Evolutionary conservation across 2,113 vertebrate genomes (phyloP).

Genomic region (mouse (Mus musculus)): DNA sequence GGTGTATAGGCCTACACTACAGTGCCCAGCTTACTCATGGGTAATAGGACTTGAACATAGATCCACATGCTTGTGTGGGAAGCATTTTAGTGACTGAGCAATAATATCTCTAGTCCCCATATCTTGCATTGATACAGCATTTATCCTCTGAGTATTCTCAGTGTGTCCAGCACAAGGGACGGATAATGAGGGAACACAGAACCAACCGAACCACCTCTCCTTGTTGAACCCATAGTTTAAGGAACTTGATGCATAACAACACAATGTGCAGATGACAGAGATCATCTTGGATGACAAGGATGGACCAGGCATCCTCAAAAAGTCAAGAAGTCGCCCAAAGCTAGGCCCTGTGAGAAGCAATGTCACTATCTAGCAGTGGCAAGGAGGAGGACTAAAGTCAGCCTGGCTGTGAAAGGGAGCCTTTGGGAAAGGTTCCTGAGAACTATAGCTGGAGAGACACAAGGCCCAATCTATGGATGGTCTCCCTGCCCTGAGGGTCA

Average conservation of each 20-base stretch:
- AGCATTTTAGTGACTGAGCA: not conserved
- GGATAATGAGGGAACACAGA: not conserved
- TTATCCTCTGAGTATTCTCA: not conserved
- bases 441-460: not conserved
- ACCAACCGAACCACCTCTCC: rapidly evolving
- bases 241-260: not conserved
- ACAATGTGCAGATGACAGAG: not conserved
- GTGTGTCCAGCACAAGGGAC: not conserved
- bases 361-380: not conserved
- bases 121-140: not conserved
- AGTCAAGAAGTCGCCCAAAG: not conserved
- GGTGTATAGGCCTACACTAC: not conserved
- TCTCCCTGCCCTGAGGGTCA: not conserved
- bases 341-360: not conserved
- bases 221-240: not conserved
- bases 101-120: not conserved
- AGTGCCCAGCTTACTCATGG: not conserved
- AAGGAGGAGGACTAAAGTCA: not conserved
- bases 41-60: not conserved
- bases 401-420: not conserved
- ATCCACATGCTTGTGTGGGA: not conserved
- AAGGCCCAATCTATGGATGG: not conserved
- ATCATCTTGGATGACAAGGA: not conserved
- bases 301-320: not conserved
- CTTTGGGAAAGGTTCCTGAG: not conserved